Base-by-base conservation (phyloP, 2,888 invertebrate genomes). In the Dyspetes luteomarginatus region DNA sequence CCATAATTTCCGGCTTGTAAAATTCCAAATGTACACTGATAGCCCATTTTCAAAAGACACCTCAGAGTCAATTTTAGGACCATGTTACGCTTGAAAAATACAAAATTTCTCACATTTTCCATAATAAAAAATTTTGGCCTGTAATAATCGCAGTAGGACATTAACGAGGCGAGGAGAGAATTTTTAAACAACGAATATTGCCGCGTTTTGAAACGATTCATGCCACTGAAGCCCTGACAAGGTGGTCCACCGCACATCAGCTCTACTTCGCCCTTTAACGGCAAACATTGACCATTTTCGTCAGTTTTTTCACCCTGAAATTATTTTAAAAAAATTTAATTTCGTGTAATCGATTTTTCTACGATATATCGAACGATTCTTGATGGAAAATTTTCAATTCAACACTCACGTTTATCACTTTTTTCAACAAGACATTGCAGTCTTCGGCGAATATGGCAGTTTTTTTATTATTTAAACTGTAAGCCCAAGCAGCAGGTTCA, bases 221-320 rank as follows among this genome's bases (percentile, higher is more conserved):
- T 97, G 43, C 97, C 97, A 56, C 96, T 97, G 92, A 97, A 97
- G 2, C 97, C 97, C 92, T 97, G 97, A 89, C 97, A 97, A 0
- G 97, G 97, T 0, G 97, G 97, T 0, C 97, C 97, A 7, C 97
- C 97, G 88, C 97, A 96, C 30, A 97, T 91, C 77, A 97, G 91
- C 87, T 97, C 97, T 0, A 97, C 97, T 79, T 97, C 96, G 0
- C 97, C 97, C 88, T 95, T 95, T 89, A 93, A 92, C 0, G 97
- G 97, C 50, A 97, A 92, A 7, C 92, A 92, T 83, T 94, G 92
- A 0, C 94, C 94, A 17, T 92, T 92, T 1, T 89, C 89, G 73
- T 93, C 93, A 79, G 93, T 93, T 22, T 91, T 90, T 4, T 93
- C 92, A 1, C 94, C 95, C 92, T 93, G 80, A 56, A 84, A 85